phyloP scores from a whole-genome alignment of 2,888 invertebrate species.

The Harpagoxenus sublaevis region DNA sequence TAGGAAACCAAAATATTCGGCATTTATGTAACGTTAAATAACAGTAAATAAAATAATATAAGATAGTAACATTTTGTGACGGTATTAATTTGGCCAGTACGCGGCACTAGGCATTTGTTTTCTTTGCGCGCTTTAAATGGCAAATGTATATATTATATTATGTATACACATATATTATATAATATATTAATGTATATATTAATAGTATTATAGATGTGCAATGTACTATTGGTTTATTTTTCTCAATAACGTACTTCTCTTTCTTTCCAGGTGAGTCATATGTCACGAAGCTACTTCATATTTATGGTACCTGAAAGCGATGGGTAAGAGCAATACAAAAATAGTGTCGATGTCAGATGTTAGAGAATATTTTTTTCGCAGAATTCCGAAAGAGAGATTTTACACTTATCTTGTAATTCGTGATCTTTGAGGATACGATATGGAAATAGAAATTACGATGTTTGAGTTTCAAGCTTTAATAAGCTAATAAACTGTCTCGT shows the following conservation, averaged over 20 bases:
- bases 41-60: background rate
- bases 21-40: constrained; percentile 5
- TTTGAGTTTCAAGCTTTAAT: constrained; percentile 30
- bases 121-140: background rate
- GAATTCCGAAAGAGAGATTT: background rate
- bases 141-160: no score
- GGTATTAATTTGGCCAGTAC: background rate
- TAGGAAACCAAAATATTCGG: constrained; percentile 11
- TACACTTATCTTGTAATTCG: background rate
- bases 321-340: constrained; percentile 56
- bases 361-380: background rate
- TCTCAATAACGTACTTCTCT: constrained; percentile 47
- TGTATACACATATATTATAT: no score
- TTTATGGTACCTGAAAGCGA: constrained; percentile 43
- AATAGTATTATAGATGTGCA: background rate
- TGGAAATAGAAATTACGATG: constrained; percentile 13
- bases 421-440: background rate
- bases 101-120: background rate
- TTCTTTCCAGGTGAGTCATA: constrained; percentile 80
- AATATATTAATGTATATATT: background rate
- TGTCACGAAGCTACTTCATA: constrained; percentile 54
- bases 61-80: background rate
- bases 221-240: background rate
- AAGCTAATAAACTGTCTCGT: constrained; percentile 31
- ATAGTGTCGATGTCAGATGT: background rate